Percentiles rank a stretch among this genome's conserved stretches.
Conservation (phyloP, 2,888 invertebrate species). For the Petrophora chlorosata region DNA sequence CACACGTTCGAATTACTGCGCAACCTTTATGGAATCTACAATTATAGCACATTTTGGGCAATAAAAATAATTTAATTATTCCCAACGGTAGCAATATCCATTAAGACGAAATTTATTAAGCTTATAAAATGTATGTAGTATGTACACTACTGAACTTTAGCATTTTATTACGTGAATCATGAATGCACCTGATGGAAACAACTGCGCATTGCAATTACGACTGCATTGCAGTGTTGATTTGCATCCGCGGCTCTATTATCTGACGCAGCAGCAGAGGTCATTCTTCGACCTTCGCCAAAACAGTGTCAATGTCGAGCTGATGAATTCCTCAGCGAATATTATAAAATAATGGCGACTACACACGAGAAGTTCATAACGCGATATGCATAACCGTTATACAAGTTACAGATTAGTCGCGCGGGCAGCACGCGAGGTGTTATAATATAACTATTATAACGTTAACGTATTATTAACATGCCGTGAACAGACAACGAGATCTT, state of each 20-base stretch:
- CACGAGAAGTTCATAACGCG: conserved; percentile 56
- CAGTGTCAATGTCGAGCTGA: conserved; percentile 55
- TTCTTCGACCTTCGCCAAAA: conserved; percentile 48
- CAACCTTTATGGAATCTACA: conserved; percentile 13
- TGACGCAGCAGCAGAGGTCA: conserved; percentile 30
- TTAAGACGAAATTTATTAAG: conserved; percentile 20
- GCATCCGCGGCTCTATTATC: conserved; percentile 3
- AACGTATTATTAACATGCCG: conserved; percentile 53
- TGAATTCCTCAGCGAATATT: conserved; percentile 50
- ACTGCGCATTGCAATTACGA: not conserved
- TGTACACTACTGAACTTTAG: conserved; percentile 2
- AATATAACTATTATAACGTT: conserved; percentile 14
- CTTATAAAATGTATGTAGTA: conserved; percentile 13
- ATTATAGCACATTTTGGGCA: conserved; percentile 15
- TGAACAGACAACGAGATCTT: conserved; percentile 55
- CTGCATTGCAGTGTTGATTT: not conserved
- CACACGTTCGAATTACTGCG: not conserved
- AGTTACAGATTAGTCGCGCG: conserved; percentile 64
- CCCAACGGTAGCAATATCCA: conserved; percentile 23
- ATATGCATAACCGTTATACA: conserved; percentile 53
- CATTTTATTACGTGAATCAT: conserved; percentile 5
- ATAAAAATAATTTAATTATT: conserved; percentile 27
- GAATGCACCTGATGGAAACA: not conserved
- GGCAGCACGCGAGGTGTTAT: conserved; percentile 58
- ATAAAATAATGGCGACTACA: conserved; percentile 62